Evolutionary conservation across 2,888 invertebrate genomes (phyloP).

Genomic region (Oithona nana): DNA sequence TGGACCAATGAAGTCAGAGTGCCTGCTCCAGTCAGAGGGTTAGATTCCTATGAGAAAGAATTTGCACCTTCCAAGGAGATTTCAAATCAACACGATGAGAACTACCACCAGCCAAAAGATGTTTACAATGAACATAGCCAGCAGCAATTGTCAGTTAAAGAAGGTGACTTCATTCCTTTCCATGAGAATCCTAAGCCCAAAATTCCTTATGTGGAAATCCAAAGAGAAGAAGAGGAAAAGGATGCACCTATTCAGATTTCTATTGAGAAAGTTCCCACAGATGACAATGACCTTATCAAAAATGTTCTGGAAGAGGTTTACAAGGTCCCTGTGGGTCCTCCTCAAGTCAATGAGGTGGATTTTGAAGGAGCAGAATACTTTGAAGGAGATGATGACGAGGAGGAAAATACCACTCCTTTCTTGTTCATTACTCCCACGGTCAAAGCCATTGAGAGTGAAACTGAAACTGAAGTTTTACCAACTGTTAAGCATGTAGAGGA

Average conservation of each 20-base stretch:
- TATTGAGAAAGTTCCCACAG: neutral
- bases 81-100: neutral
- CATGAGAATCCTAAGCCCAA: neutral
- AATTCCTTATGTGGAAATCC: constrained; percentile 9
- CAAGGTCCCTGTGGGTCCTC: neutral
- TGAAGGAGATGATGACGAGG: neutral
- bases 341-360: neutral
- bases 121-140: constrained; percentile 10
- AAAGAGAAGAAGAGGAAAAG: neutral
- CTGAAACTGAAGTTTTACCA: neutral
- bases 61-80: neutral
- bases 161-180: neutral
- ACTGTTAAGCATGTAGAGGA: neutral
- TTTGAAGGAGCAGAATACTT: neutral
- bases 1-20: neutral
- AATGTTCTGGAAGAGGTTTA: neutral
- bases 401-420: neutral
- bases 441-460: neutral
- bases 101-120: neutral
- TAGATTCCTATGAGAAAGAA: neutral
- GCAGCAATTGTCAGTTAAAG: neutral
- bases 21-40: neutral
- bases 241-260: neutral
- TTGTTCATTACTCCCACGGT: neutral
- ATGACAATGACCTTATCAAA: neutral